phyloP scores from a whole-genome alignment of 2,888 invertebrate species.

The Hyposoter dolosus region DNA sequence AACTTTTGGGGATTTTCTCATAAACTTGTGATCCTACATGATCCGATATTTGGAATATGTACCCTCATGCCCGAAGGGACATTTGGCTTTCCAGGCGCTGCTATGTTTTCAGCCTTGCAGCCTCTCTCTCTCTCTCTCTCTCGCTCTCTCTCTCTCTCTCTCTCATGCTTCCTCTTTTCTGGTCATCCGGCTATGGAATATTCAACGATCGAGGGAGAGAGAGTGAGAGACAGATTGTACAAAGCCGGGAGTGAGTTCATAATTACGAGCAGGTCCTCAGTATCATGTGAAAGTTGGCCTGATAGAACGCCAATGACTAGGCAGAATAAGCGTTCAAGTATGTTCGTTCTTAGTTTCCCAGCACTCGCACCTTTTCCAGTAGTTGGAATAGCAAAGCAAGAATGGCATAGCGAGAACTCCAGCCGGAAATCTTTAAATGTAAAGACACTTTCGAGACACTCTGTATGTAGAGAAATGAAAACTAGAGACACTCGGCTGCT shows the following conservation, averaged over 20 bases:
- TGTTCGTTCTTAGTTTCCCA: neutral
- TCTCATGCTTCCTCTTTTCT: neutral
- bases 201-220: conserved; percentile 47
- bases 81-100: conserved; percentile 36
- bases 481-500: conserved; percentile 14
- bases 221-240: conserved; percentile 41
- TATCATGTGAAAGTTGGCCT: conserved; percentile 44
- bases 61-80: conserved; percentile 30
- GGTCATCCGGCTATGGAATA: conserved; percentile 51
- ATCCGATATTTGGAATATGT: conserved; percentile 30
- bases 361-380: neutral
- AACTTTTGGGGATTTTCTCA: conserved; percentile 5
- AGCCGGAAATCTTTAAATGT: neutral
- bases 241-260: conserved; percentile 54
- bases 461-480: neutral
- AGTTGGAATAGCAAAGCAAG: neutral
- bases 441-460: neutral
- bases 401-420: neutral
- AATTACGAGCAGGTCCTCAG: conserved; percentile 63
- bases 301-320: conserved; percentile 30
- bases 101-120: conserved; percentile 12
- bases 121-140: neutral
- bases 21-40: conserved; percentile 29
- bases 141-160: neutral
- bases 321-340: conserved; percentile 1